Conservation (phyloP, 1,140 invertebrate species). For the Drosophila lacertosa region DNA sequence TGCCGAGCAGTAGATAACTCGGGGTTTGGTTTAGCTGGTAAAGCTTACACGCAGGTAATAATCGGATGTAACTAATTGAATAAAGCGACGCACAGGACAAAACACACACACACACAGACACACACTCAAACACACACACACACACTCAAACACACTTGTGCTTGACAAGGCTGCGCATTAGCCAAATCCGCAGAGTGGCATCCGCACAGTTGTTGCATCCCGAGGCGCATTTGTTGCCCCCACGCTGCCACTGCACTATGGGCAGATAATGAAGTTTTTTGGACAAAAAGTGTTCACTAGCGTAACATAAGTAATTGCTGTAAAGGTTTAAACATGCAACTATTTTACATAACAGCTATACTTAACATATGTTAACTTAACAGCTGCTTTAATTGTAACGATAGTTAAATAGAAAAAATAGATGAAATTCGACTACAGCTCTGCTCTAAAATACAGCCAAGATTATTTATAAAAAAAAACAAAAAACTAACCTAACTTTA, state of each 20-base stretch:
- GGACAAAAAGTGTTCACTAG: no score
- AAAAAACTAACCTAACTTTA: no score
- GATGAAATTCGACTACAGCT: no score
- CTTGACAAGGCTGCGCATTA: conserved; percentile 45
- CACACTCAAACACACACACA: conserved; percentile 20
- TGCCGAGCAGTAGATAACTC: conserved; percentile 24
- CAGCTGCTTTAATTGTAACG: no score
- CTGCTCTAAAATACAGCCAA: no score
- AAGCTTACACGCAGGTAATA: conserved; percentile 68
- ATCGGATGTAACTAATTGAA: conserved; percentile 81
- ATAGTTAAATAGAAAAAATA: no score
- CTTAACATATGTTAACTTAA: no score
- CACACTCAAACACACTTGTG: neutral
- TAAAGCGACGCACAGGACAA: conserved; percentile 71
- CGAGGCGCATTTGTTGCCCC: neutral
- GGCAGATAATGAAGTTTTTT: no score
- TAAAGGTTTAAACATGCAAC: no score
- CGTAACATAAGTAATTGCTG: no score
- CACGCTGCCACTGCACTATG: neutral
- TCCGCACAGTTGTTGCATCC: conserved; percentile 34
- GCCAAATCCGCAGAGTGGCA: conserved; percentile 47
- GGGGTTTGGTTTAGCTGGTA: conserved; percentile 8
- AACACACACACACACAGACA: conserved; percentile 34
- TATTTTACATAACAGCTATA: no score
- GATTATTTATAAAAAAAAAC: no score